phyloP scores from a whole-genome alignment of 2,113 vertebrate species.

The Erinaceus europaeus region DNA sequence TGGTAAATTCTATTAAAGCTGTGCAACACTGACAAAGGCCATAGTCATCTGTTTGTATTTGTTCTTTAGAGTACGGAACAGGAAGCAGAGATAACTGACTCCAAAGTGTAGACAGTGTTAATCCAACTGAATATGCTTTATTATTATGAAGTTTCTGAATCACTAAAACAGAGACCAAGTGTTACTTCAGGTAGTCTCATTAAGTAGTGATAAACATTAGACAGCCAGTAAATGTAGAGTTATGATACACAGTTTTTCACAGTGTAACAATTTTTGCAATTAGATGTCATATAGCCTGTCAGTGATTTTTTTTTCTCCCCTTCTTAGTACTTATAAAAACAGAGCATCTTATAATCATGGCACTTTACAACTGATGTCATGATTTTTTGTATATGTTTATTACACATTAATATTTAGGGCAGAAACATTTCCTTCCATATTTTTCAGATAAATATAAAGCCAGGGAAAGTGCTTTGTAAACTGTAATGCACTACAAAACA shows the following conservation, averaged over 20 bases:
- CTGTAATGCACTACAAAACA: not conserved
- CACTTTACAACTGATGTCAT: not conserved
- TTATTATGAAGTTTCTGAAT: slow-evolving; percentile 86
- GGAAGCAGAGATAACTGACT: slow-evolving; percentile 90
- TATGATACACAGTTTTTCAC: not conserved
- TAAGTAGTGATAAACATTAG: not conserved
- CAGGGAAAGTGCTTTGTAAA: not conserved
- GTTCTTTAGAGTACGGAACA: slow-evolving; percentile 90
- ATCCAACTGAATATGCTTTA: slow-evolving; percentile 86
- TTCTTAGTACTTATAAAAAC: not conserved
- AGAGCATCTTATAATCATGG: not conserved
- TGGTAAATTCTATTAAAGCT: slow-evolving; percentile 84
- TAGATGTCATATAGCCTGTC: not conserved
- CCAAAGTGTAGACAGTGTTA: slow-evolving; percentile 88
- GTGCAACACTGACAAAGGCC: slow-evolving; percentile 88
- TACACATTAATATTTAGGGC: not conserved
- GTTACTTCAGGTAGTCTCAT: not conserved
- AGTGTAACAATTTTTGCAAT: slow-evolving; percentile 3
- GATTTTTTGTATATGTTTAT: slow-evolving; percentile 1
- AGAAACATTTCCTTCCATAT: slow-evolving; percentile 2
- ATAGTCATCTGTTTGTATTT: slow-evolving; percentile 86
- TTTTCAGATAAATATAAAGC: slow-evolving; percentile 23
- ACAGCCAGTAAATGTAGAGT: not conserved
- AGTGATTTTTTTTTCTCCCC: not conserved
- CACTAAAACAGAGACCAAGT: slow-evolving; percentile 80